These are phyloP conservation scores for Melitaea cinxia DNA, from an alignment of 1,140 invertebrate species.

Conservation along the genomic window DNA sequence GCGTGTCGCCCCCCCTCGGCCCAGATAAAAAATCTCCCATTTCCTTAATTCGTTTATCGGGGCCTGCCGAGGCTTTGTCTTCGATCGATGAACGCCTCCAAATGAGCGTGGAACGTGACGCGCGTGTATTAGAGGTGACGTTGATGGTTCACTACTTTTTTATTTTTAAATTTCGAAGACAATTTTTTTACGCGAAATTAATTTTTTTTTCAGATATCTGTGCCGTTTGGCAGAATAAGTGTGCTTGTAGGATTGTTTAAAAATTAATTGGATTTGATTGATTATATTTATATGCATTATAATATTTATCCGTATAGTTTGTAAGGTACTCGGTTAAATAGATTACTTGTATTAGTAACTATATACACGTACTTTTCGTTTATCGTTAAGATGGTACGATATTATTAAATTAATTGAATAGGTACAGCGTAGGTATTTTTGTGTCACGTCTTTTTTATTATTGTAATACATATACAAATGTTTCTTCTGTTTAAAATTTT, in stretches of 20 bases:
- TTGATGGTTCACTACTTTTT: slow-evolving; percentile 17
- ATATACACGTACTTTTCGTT: too few relatives aligned
- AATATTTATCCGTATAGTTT: too few relatives aligned
- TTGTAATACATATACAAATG: too few relatives aligned
- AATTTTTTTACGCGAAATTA: not conserved
- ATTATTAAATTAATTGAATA: too few relatives aligned
- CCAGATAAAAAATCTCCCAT: slow-evolving; percentile 81
- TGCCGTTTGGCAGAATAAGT: not conserved
- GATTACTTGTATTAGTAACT: too few relatives aligned
- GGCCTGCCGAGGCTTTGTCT: slow-evolving; percentile 76
- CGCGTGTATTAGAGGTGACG: slow-evolving; percentile 72
- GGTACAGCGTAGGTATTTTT: too few relatives aligned
- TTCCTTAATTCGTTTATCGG: slow-evolving; percentile 82
- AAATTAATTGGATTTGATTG: too few relatives aligned
- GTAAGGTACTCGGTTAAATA: too few relatives aligned
- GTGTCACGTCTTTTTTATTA: too few relatives aligned
- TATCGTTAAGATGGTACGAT: too few relatives aligned
- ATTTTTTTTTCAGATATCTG: not conserved
- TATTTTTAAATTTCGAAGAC: not conserved
- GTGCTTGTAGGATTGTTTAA: not conserved
- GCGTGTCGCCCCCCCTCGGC: slow-evolving; percentile 65
- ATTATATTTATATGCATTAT: too few relatives aligned
- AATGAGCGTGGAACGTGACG: slow-evolving; percentile 77
- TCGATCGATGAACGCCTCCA: slow-evolving; percentile 77
- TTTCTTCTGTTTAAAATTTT: too few relatives aligned